These are phyloP conservation scores for Acromyrmex heyeri DNA, from an alignment of 1,140 invertebrate genomes.

Conservation along the genomic window DNA sequence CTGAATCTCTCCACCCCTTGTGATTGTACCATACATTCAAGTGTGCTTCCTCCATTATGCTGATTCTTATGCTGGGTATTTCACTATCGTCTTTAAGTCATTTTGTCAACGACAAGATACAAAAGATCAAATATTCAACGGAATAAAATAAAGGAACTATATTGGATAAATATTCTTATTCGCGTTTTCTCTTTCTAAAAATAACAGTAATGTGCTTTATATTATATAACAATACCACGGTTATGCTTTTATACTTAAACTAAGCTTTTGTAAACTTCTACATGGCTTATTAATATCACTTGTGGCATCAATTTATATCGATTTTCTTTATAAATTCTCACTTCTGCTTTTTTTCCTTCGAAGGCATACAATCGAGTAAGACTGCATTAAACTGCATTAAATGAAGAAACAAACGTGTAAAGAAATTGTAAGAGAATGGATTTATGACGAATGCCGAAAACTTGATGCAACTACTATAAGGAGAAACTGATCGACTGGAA, in stretches of 20 bases:
- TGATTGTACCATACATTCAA: constrained; percentile 9
- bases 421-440: background rate
- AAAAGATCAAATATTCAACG: constrained; percentile 20
- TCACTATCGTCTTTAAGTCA: constrained; percentile 22
- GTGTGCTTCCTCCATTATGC: constrained; percentile 22
- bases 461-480: constrained; percentile 21
- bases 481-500: constrained; percentile 37
- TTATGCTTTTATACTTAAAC: background rate
- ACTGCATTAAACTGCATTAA: constrained; percentile 4
- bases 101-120: background rate
- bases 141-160: constrained; percentile 12
- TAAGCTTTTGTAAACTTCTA: background rate
- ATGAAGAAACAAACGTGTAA: constrained; percentile 23
- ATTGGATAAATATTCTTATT: background rate
- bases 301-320: background rate
- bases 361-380: background rate
- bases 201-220: background rate
- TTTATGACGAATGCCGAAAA: constrained; percentile 53
- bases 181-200: background rate
- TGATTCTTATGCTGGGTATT: constrained; percentile 13
- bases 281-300: background rate
- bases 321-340: background rate
- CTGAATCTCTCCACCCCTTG: background rate
- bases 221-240: background rate
- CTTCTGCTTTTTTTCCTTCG: background rate